phyloP scores from a whole-genome alignment of 2,888 invertebrate species.

The Folsomia candida region DNA sequence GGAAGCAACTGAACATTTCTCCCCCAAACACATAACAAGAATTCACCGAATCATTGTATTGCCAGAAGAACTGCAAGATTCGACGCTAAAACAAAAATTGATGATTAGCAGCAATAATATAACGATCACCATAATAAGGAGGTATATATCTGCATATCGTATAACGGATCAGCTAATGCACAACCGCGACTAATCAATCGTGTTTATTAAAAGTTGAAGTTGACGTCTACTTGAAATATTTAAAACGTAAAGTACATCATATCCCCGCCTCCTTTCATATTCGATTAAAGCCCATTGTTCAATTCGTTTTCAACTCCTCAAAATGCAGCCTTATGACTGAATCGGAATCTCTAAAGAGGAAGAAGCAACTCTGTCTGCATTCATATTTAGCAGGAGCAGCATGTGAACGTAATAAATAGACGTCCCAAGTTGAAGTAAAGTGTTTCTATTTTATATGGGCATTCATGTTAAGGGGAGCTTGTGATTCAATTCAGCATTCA shows the following conservation, averaged over 20 bases:
- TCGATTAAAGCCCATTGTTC: conserved; percentile 42
- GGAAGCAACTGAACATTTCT: no score
- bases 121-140: no score
- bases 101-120: no score
- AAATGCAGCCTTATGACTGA: background rate
- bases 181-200: background rate
- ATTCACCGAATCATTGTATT: no score
- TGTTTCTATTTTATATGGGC: background rate
- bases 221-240: background rate
- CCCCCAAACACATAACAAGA: no score
- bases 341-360: background rate
- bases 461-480: background rate
- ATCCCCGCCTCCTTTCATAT: conserved; percentile 43
- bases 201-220: background rate
- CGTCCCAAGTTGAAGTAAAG: no score
- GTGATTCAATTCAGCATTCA: conserved; percentile 7
- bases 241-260: background rate
- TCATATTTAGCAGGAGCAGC: background rate
- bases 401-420: background rate
- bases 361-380: background rate
- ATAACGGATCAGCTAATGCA: no score
- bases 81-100: no score
- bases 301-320: conserved; percentile 13
- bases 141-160: no score
- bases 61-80: no score